Percentiles rank a stretch among this genome's conserved stretches.
phyloP scores from a whole-genome alignment of 2,888 invertebrate species.

The Hirtodrosophila cameraria region DNA sequence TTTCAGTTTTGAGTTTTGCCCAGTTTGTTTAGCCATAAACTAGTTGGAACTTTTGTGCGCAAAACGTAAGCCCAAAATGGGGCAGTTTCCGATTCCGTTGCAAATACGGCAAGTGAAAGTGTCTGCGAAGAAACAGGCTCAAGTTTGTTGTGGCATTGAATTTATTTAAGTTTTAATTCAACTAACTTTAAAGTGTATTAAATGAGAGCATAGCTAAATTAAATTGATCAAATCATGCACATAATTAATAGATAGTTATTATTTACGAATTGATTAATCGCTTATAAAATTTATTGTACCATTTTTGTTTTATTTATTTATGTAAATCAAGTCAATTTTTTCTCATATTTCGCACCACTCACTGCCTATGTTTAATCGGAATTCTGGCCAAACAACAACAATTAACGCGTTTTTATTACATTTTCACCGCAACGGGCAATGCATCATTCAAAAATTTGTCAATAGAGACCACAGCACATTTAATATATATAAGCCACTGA shows the following conservation, averaged over 20 bases:
- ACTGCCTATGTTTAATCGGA: conserved; percentile 23
- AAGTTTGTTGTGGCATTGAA: conserved; percentile 2
- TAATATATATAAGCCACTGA: conserved; percentile 55
- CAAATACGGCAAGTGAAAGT: conserved; percentile 36
- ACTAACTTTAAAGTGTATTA: neutral
- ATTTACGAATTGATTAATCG: neutral
- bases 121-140: conserved; percentile 9
- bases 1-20: conserved; percentile 45
- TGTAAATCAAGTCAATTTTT: conserved; percentile 29
- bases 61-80: conserved; percentile 8
- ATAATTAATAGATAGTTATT: neutral
- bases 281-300: neutral
- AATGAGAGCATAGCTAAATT: neutral
- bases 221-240: neutral
- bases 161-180: neutral
- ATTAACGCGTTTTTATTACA: conserved; percentile 71
- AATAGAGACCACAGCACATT: conserved; percentile 74
- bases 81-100: conserved; percentile 59
- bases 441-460: conserved; percentile 76
- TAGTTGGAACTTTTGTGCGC: conserved; percentile 18
- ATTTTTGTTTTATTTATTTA: conserved; percentile 9
- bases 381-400: conserved; percentile 39
- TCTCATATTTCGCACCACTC: neutral
- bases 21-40: conserved; percentile 65
- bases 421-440: conserved; percentile 59